Evolutionary conservation across 2,888 invertebrate species (phyloP), one percentile per base, ranked within the genome.

Genomic region (Lasioglossum malachurum): DNA sequence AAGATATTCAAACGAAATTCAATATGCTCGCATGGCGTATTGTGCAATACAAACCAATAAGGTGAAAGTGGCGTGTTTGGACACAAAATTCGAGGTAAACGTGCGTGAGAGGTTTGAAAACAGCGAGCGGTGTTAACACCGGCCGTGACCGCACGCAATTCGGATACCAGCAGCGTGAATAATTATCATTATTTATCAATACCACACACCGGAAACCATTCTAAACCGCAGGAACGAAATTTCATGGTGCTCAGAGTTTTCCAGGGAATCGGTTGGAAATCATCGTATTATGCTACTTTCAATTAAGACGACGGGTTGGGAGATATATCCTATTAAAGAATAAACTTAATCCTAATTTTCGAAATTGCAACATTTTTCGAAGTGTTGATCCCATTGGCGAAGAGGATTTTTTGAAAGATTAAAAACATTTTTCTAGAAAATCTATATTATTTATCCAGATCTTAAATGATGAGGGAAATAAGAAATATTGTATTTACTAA

Each of bases 141-240:
- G 44, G 44, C 41, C 72, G 84, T 75, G 81, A 82, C 72, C 81
- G 49, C 84, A 78, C 75, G 75, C 78, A 78, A 84, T 84, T 81
- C 81, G 81, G 73, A 72, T 60, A 75, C 71, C 84, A 75, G 41
- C 31, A 44, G 57, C 44, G 64, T 60, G 60, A 75, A 78, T 77
- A 78, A 81, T 81, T 78, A 72, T 72, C 75, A 75, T 81, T 84
- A 75, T 84, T 81, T 84, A 81, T 78, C 75, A 75, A 27, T 85
- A 79, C 86, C 84, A 82, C 86, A 84, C 87, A 84, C 80, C 86
- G 83, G 87, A 74, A 38, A 75, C 69, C 74, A n/a, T 35, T 73
- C 77, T 71, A 78, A 89, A 84, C 79, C 76, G 75, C 79, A 77
- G 69, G 78, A 87, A 87, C 85, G 74, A 53, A 73, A 81, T 75